Evolutionary conservation across 2,888 invertebrate species (phyloP).

Genomic region (Eupithecia tripunctaria): DNA sequence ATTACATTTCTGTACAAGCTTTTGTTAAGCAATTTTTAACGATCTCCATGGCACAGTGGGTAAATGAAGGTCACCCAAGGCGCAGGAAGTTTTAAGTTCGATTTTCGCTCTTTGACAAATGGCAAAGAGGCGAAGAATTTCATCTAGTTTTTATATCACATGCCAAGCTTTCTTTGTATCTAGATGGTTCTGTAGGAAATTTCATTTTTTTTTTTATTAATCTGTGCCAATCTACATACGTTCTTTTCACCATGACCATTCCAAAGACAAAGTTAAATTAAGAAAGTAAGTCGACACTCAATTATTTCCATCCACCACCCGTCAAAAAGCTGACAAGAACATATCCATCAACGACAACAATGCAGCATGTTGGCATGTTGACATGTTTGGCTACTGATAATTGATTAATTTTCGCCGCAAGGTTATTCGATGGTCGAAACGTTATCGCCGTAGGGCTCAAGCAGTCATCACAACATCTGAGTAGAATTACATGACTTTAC

Average conservation of each 20-base stretch:
- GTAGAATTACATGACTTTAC: background rate
- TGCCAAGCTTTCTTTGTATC: background rate
- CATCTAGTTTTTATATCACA: background rate
- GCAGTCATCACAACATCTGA: background rate
- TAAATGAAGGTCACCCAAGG: background rate
- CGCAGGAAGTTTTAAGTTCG: background rate
- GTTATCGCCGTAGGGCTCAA: conserved; percentile 17
- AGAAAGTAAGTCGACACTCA: conserved; percentile 13
- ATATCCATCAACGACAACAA: conserved; percentile 23
- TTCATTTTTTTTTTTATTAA: background rate
- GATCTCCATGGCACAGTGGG: background rate
- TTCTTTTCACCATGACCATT: background rate
- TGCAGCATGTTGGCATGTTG: background rate
- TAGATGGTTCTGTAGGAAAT: background rate
- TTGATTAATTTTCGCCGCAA: conserved; percentile 23
- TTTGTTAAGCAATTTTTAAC: background rate
- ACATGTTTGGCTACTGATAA: conserved; percentile 19
- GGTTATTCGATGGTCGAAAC: conserved; percentile 7
- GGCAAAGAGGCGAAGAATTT: background rate
- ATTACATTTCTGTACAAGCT: background rate
- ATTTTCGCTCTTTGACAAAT: background rate
- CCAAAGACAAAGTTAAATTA: background rate
- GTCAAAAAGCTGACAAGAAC: conserved; percentile 23
- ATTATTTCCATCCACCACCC: background rate
- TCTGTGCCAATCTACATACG: background rate